Evolutionary conservation across 2,797 vertebrate species (phyloP), one percentile per base, ranked within the genome.

Genomic region (Amazona finschi): DNA sequence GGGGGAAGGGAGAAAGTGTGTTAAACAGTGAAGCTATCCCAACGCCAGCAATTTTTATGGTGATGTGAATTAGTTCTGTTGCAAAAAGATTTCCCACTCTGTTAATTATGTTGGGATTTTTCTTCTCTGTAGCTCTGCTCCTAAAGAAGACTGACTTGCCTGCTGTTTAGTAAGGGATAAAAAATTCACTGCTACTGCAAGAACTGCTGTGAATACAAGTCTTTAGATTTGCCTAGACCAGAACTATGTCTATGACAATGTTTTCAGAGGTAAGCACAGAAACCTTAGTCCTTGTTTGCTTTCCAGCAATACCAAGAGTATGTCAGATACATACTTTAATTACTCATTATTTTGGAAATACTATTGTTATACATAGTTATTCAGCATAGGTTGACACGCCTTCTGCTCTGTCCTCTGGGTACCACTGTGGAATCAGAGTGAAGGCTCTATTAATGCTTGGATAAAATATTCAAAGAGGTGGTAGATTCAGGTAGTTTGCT

Each of bases 211-310:
- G 90, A 97, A 84, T 66, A 94, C 79, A 60, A 58, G 38, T 53
- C 76, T 95, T 96, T 93, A 94, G 70, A 60, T 97, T 96, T 96
- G 69, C 94, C 66, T 90, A 93, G 94, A 80, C 77, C 70, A 78
- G 75, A 95, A 74, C 22, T 46, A 21, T 2, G 0, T 16, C 15
- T 78, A 50, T n/a, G 36, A 85, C 41, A 89, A 46, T 7, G 69
- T 44, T 78, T 24, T 50, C 73, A 85, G 65, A 72, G 18, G 78
- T 21, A 89, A 91, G 64, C 67, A 67, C 12, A 90, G 88, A 90
- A 94, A 73, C 5, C 16, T 7, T 39, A 60, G 15, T 39, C 65
- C 46, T 89, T 62, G 31, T 57, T 62, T 94, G 67, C 61, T 94
- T 94, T 88, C 52, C 57, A 84, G 28, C 5, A 90, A 46, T 7